Evolutionary conservation across 2,113 vertebrate species (phyloP).

Genomic region (Chinchilla lanigera): DNA sequence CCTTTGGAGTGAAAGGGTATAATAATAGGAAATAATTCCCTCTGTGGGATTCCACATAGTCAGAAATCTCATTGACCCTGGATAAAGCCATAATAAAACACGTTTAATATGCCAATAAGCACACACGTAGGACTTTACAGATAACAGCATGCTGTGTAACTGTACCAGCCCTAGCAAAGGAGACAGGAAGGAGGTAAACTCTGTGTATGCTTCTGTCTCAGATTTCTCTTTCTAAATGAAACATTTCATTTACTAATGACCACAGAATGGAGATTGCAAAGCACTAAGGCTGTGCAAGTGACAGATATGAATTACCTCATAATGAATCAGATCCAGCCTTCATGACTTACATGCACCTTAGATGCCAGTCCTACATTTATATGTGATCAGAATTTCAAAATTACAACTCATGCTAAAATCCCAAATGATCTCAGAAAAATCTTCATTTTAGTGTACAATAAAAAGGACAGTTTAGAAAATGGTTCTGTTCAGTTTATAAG

Average conservation of each 20-base stretch:
- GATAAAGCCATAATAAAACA: neutral
- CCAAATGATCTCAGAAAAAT: conserved; percentile 19
- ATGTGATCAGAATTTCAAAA: conserved; percentile 5
- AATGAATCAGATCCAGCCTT: conserved; percentile 2
- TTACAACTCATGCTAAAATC: neutral
- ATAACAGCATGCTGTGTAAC: neutral
- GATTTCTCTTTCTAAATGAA: neutral
- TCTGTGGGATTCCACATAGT: neutral
- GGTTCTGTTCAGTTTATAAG: neutral
- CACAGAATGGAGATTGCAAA: neutral
- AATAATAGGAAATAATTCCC: neutral
- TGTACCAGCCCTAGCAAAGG: neutral
- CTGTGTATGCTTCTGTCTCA: neutral
- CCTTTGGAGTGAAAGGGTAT: neutral
- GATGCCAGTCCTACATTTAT: neutral
- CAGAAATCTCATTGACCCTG: neutral
- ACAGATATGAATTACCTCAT: conserved; percentile 12
- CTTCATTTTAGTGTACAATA: neutral
- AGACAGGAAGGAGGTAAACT: neutral
- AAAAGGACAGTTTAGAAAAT: neutral
- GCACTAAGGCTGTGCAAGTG: neutral
- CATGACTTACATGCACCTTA: neutral
- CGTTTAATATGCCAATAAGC: neutral
- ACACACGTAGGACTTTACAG: neutral
- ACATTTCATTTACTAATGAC: neutral